These are phyloP conservation scores for Rhizoglyphus robini DNA, from an alignment of 1,140 invertebrate genomes.

Conservation along the genomic window DNA sequence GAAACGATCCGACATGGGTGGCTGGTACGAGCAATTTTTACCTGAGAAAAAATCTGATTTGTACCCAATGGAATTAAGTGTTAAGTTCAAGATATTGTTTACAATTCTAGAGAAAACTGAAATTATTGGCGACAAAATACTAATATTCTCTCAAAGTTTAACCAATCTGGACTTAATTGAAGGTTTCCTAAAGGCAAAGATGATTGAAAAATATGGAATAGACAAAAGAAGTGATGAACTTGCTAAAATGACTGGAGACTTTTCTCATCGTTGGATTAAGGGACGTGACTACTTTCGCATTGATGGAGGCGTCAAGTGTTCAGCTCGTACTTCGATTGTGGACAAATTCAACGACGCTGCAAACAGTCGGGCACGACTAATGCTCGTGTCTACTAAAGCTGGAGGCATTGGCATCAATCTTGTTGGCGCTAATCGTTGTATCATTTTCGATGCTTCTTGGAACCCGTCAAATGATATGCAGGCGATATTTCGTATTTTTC, in stretches of 20 bases:
- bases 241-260: conserved; percentile 37
- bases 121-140: conserved; percentile 66
- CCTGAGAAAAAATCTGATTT: conserved; percentile 65
- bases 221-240: conserved; percentile 50
- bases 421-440: conserved; percentile 80
- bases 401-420: conserved; percentile 92
- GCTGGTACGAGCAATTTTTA: conserved; percentile 34
- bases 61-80: conserved; percentile 78
- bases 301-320: conserved; percentile 69
- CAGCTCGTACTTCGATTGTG: conserved; percentile 59
- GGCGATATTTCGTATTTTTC: conserved; percentile 88
- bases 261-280: conserved; percentile 47
- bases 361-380: conserved; percentile 63
- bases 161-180: conserved; percentile 94
- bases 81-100: conserved; percentile 89
- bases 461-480: conserved; percentile 97
- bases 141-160: conserved; percentile 93
- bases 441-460: conserved; percentile 96
- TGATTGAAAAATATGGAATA: background rate
- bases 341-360: conserved; percentile 65
- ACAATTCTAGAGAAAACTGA: conserved; percentile 81
- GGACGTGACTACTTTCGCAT: conserved; percentile 73
- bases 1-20: conserved; percentile 32
- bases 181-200: conserved; percentile 52
- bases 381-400: conserved; percentile 88